These are phyloP conservation scores for Alces alces DNA, from an alignment of 2,113 vertebrate species.

Conservation along the genomic window DNA sequence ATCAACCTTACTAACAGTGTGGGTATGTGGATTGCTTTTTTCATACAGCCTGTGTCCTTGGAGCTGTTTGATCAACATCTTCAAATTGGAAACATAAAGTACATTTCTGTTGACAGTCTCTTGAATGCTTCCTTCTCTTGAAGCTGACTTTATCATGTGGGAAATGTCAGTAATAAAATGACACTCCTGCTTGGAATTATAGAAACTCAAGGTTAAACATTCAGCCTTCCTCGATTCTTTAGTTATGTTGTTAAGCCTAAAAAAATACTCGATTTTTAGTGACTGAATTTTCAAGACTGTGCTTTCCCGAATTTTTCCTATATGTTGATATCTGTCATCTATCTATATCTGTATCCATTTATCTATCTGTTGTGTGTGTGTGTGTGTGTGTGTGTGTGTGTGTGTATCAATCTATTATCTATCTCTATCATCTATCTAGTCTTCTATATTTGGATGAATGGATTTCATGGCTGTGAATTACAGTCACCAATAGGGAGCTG, in stretches of 20 bases:
- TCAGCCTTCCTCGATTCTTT: background rate
- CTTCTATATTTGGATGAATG: background rate
- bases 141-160: background rate
- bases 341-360: background rate
- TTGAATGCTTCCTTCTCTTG: background rate
- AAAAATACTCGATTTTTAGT: background rate
- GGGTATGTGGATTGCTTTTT: background rate
- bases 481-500: background rate
- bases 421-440: background rate
- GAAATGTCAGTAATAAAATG: background rate
- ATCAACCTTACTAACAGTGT: background rate
- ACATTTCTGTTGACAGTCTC: background rate
- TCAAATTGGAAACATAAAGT: background rate
- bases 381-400: background rate
- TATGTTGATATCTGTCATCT: background rate
- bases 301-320: background rate
- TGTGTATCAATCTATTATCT: background rate
- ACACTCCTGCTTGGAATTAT: background rate
- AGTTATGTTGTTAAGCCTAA: background rate
- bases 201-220: background rate
- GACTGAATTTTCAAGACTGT: background rate
- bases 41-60: background rate
- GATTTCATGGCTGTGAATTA: background rate
- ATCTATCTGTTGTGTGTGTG: background rate
- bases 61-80: background rate